Base-by-base conservation (phyloP, 2,797 vertebrate species). In the Cuniculus paca region DNA sequence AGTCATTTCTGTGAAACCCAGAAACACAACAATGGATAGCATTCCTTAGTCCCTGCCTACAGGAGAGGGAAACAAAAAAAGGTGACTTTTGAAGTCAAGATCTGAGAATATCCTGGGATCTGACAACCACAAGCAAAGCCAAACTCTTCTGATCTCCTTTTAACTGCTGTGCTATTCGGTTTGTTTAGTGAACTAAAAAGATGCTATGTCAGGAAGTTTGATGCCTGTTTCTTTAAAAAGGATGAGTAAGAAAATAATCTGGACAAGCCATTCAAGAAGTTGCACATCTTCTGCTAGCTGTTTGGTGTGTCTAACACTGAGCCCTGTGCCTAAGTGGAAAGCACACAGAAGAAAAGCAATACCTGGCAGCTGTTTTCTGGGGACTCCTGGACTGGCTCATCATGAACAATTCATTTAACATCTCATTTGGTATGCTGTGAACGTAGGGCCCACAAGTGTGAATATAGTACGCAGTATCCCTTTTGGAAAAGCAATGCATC, bases 401-500 rank as follows among this genome's bases (percentile, higher is more conserved):
- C 68, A 85, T 0, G 54, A 61, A 34, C 87, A 80, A 8, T 68
- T 94, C 13, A 0, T 79, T 63, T 72, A 85, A 77, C 1, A 7
- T 77, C 70, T 95, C 45, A 34, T 85, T 78, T 75, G 77, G 16
- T 87, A 60, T n/a, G 28, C 78, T 83, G 24, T 16, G 52, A 93
- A 80, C n/a, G 75, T 11, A 45, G 58, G 58, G 34, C 31, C 42
- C 20, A 89, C 16, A 82, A 70, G 39, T 24, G 39, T 86, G 58
- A 89, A 75, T 72, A 60, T n/a, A 63, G 58, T 58, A 93, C 13
- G 39, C 28, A 65, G 92, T 86, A 91, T 84, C 45, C 45, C 45
- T 95, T 91, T 88, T 68, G 48, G 60, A 92, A 94, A 90, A 96
- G 92, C 54, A 92, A 90, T 75, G 50, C 11, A 88, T 94, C 92